A percentile compares a stretch with the other conserved stretches of the same genome.
These are phyloP conservation scores for Macrosiphum euphorbiae DNA, from an alignment of 2,888 invertebrate genomes.

Conservation along the genomic window DNA sequence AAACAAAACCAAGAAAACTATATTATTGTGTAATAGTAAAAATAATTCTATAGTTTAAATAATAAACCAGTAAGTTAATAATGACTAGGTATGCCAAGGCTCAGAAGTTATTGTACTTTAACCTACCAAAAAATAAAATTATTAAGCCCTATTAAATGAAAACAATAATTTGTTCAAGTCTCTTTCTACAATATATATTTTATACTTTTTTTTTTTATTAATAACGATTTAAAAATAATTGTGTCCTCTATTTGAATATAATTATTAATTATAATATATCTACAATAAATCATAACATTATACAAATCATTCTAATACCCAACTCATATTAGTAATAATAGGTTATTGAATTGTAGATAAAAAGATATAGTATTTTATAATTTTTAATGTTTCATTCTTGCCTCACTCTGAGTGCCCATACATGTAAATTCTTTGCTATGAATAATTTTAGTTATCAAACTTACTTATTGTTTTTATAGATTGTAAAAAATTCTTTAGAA, in stretches of 20 bases:
- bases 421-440: too few species aligned
- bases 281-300: too few species aligned
- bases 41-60: background rate
- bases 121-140: too few species aligned
- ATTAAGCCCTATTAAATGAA: background rate
- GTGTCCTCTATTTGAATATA: background rate
- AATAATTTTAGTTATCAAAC: too few species aligned
- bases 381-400: background rate
- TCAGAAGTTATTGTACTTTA: background rate
- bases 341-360: background rate
- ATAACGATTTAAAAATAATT: background rate
- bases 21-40: background rate
- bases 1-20: conserved; percentile 67
- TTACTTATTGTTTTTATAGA: too few species aligned
- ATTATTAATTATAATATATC: too few species aligned
- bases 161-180: background rate
- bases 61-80: background rate
- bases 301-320: too few species aligned
- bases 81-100: background rate
- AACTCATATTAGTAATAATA: background rate
- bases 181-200: background rate
- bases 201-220: background rate
- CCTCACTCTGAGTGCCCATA: too few species aligned
- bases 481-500: too few species aligned
- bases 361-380: background rate